Evolutionary conservation across 2,888 invertebrate genomes (phyloP).

Genomic region (Synanthedon myopaeformis): DNA sequence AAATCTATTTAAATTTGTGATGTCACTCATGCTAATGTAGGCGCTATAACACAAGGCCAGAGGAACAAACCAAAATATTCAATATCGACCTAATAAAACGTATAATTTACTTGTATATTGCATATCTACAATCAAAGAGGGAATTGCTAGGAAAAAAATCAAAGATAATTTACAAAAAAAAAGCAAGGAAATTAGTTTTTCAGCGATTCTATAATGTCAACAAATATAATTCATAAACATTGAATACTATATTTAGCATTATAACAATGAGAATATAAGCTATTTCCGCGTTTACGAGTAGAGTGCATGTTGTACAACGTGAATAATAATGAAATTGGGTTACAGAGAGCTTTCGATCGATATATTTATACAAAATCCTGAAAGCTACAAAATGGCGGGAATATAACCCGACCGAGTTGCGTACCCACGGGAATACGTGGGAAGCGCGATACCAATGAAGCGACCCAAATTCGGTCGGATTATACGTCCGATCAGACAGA

Average conservation of each 20-base stretch:
- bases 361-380: conserved; percentile 62
- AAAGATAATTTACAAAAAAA: conserved; percentile 1
- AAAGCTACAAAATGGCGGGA: conserved; percentile 69
- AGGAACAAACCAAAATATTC: conserved; percentile 15
- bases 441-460: conserved; percentile 25
- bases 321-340: conserved; percentile 41
- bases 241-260: conserved; percentile 6
- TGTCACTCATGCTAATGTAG: conserved; percentile 48
- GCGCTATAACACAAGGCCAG: conserved; percentile 51
- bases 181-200: conserved; percentile 9
- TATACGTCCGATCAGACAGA: conserved; percentile 59
- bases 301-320: conserved; percentile 18
- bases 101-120: no score
- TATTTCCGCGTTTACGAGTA: conserved; percentile 12
- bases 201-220: conserved; percentile 33
- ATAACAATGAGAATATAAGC: conserved; percentile 8
- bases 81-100: no score
- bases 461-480: conserved; percentile 51
- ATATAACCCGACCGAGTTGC: conserved; percentile 32
- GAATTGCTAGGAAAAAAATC: no score
- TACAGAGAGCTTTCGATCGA: conserved; percentile 57
- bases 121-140: no score
- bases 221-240: conserved; percentile 22
- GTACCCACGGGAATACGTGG: conserved; percentile 30
- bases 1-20: conserved; percentile 62